Evolutionary conservation across 2,888 invertebrate genomes (phyloP), one percentile per base, ranked within the genome.

Genomic region (Hyalella azteca): DNA sequence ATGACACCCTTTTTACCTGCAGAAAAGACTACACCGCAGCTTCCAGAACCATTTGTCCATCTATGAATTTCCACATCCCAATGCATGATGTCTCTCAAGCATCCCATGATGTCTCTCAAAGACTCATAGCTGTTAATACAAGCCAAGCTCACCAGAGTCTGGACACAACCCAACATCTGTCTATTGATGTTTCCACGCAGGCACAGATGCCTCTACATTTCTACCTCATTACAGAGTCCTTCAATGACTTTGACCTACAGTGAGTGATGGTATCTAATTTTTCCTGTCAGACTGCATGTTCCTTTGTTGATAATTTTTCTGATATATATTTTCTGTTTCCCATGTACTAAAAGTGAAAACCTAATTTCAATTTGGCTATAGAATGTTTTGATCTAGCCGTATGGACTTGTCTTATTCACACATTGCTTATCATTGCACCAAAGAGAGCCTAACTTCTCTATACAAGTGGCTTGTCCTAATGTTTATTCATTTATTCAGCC

Each of bases 161-260:
- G 22, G 79, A 73, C 29, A 48, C 50, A 15, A 78, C 79, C 13
- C 79, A 82, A 79, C 73, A 81, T 15, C 76, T 83, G 19, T 83
- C 81, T 76, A 77, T 85, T 45, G 85, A 85, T 41, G 80, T 85
- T 29, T 82, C 83, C 15, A 82, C 83, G 1, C 81, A 80, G 41
- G 81, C 83, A 39, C 66, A 77, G 5, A 66, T n/a, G 19, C 73
- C 78, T 48, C 19, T 85, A 26, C 77, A 22, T 45, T 85, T 82
- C 54, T 80, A 73, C 15, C 78, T 82, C 36, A 40, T 15, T 22
- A 81, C 78, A 60, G 77, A 78, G 13, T 50, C 81, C 78, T 76
- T 77, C 9, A 54, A 60, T 9, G 36, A 77, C 11, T 84, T 82
- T 73, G 39, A 59, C 39, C 54, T 82, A 41, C 73, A 76, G 81